These are phyloP conservation scores for Sclerurus mexicanus DNA, from an alignment of 2,113 vertebrate genomes.

Conservation along the genomic window DNA sequence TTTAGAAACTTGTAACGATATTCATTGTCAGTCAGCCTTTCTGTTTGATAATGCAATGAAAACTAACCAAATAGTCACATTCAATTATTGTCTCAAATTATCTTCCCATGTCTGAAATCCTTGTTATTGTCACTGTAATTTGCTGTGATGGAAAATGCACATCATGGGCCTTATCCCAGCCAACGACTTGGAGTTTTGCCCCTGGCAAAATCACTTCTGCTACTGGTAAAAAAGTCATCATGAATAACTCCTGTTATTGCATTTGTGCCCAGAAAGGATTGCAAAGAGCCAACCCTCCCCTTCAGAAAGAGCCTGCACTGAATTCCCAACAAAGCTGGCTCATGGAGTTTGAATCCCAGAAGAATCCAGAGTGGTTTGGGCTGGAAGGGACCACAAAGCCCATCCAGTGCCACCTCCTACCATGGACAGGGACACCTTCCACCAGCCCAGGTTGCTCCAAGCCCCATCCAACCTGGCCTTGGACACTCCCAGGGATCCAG, in stretches of 20 bases:
- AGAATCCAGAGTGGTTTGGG: not conserved
- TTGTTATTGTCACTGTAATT: not conserved
- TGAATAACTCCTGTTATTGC: not conserved
- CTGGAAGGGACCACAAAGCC: not conserved
- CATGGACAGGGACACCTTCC: not conserved
- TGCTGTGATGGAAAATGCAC: not conserved
- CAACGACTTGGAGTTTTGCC: not conserved
- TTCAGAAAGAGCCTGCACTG: accelerated
- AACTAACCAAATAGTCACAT: not conserved
- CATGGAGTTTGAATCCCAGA: not conserved
- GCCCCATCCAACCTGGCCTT: accelerated
- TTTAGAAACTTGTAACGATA: not conserved
- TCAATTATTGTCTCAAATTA: not conserved
- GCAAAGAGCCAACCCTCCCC: not conserved
- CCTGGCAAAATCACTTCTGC: not conserved
- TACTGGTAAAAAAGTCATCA: not conserved
- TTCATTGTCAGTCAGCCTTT: not conserved
- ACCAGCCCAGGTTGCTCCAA: accelerated
- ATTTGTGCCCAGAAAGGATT: not conserved
- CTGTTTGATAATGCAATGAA: not conserved
- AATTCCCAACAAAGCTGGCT: not conserved
- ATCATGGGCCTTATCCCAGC: not conserved
- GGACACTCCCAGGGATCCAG: not conserved
- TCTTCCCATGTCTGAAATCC: not conserved
- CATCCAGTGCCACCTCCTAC: not conserved